Evolutionary conservation across 2,113 vertebrate species (phyloP).

Genomic region (Solenodon paradoxus): DNA sequence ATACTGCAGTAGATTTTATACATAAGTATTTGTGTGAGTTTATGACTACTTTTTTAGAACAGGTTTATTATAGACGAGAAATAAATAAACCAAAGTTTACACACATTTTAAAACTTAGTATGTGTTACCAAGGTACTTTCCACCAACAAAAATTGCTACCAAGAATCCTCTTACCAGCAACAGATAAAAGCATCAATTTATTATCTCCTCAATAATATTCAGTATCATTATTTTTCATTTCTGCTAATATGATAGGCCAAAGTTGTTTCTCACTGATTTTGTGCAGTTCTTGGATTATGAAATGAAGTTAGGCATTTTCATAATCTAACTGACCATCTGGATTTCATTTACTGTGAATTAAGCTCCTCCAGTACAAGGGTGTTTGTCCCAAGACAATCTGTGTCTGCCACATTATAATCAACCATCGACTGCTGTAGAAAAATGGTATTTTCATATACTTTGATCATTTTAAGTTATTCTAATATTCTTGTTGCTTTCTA

Average conservation of each 20-base stretch:
- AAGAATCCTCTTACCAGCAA: not conserved
- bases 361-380: not conserved
- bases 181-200: not conserved
- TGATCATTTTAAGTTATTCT: not conserved
- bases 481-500: not conserved
- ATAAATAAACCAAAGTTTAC: not conserved
- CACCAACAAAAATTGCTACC: not conserved
- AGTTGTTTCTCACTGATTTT: not conserved
- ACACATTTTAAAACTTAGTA: not conserved
- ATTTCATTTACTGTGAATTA: constrained; percentile 18
- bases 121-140: not conserved
- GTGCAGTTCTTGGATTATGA: not conserved
- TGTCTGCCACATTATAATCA: not conserved
- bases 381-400: not conserved
- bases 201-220: not conserved
- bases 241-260: not conserved
- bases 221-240: not conserved
- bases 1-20: not conserved
- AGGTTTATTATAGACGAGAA: not conserved
- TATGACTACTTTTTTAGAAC: not conserved
- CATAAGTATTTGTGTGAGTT: not conserved
- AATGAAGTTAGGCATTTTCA: not conserved
- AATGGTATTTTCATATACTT: not conserved
- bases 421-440: not conserved
- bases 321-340: not conserved